phyloP scores from a whole-genome alignment of 2,113 vertebrate species.

The Morone chrysops region DNA sequence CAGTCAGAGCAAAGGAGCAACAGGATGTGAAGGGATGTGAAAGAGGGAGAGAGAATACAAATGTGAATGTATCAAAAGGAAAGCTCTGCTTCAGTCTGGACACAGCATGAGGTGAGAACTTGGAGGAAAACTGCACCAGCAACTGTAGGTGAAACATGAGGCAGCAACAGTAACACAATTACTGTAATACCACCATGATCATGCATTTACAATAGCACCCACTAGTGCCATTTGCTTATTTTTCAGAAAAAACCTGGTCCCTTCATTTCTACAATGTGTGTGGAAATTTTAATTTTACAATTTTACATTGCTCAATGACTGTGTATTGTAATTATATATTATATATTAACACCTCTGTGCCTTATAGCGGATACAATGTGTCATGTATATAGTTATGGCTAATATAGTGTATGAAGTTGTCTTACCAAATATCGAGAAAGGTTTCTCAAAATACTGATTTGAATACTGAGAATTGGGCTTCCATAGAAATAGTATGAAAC shows the following conservation, averaged over 20 bases:
- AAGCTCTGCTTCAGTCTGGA: constrained; percentile 23
- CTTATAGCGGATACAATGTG: no score
- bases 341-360: no score
- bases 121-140: background rate
- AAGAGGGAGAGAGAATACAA: constrained; percentile 2
- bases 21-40: constrained; percentile 67
- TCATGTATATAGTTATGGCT: background rate
- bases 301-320: background rate
- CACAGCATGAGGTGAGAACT: no score
- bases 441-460: no score
- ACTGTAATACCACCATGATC: constrained; percentile 1
- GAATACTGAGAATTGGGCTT: no score
- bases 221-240: background rate
- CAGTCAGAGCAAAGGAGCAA: constrained; percentile 69
- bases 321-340: no score
- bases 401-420: background rate
- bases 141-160: background rate
- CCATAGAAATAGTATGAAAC: background rate
- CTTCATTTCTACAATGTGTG: background rate
- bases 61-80: background rate
- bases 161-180: background rate
- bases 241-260: background rate
- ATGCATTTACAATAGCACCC: background rate
- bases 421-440: background rate
- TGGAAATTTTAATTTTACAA: background rate